phyloP scores from a whole-genome alignment of 1,140 invertebrate genomes.

The Microplitis mediator region DNA sequence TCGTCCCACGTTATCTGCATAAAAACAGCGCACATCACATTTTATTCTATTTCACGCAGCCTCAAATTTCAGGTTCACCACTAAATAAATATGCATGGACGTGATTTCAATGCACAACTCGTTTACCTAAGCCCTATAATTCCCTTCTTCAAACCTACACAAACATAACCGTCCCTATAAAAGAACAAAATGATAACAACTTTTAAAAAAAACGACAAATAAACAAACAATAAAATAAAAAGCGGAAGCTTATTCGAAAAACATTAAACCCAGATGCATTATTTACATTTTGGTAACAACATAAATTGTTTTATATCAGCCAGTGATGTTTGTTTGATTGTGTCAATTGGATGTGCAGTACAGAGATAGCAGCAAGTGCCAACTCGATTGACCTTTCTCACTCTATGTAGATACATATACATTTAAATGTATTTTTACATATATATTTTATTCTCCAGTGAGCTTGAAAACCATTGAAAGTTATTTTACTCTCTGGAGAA shows the following conservation, averaged over 20 bases:
- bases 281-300: background rate
- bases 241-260: too few relatives aligned
- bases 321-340: background rate
- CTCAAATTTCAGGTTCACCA: background rate
- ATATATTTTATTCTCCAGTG: background rate
- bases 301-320: background rate
- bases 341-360: background rate
- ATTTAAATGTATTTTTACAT: background rate
- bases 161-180: background rate
- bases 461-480: conserved; percentile 10
- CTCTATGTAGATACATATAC: background rate
- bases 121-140: background rate
- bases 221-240: background rate
- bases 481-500: background rate
- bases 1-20: background rate
- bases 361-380: background rate
- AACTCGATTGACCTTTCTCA: conserved; percentile 2
- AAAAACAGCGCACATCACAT: background rate
- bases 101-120: conserved; percentile 8
- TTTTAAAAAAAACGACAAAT: background rate
- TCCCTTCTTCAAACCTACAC: background rate
- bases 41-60: background rate
- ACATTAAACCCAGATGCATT: background rate
- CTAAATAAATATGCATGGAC: conserved; percentile 16
- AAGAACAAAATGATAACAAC: background rate